Evolutionary conservation across 2,888 invertebrate genomes (phyloP).

Genomic region (Acrobasis suavella): DNA sequence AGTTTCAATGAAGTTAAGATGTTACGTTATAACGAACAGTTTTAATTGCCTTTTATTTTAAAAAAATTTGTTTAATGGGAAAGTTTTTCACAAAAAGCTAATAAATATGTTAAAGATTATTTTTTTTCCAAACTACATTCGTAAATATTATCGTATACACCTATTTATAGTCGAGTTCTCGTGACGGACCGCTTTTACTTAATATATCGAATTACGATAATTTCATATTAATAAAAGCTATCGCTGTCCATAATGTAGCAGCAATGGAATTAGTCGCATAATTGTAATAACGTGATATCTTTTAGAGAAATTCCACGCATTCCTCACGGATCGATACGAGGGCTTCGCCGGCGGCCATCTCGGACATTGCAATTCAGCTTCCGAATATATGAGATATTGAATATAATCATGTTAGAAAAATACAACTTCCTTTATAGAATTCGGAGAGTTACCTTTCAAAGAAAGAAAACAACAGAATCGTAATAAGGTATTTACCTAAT

Average conservation of each 20-base stretch:
- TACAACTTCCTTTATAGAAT: background rate
- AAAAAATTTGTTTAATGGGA: too few species aligned
- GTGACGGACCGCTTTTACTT: background rate
- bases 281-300: slow-evolving; percentile 17
- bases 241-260: background rate
- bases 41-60: too few species aligned
- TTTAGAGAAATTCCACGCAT: slow-evolving; percentile 18
- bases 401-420: slow-evolving; percentile 2
- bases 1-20: too few species aligned
- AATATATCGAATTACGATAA: slow-evolving; percentile 7
- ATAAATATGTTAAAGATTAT: too few species aligned
- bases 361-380: slow-evolving; percentile 12
- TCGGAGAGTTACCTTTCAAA: background rate
- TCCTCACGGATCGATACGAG: slow-evolving; percentile 5
- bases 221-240: slow-evolving; percentile 1
- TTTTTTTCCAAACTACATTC: too few species aligned
- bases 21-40: too few species aligned
- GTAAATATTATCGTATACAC: too few species aligned
- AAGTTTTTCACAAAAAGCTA: too few species aligned
- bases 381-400: slow-evolving; percentile 8
- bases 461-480: background rate
- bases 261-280: slow-evolving; percentile 5
- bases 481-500: too few species aligned
- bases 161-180: too few species aligned
- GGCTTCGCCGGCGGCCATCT: slow-evolving; percentile 9